A percentile compares a stretch with the other conserved stretches of the same genome.
phyloP scores from a whole-genome alignment of 2,888 invertebrate species.

The Lithophane ornitopus region DNA sequence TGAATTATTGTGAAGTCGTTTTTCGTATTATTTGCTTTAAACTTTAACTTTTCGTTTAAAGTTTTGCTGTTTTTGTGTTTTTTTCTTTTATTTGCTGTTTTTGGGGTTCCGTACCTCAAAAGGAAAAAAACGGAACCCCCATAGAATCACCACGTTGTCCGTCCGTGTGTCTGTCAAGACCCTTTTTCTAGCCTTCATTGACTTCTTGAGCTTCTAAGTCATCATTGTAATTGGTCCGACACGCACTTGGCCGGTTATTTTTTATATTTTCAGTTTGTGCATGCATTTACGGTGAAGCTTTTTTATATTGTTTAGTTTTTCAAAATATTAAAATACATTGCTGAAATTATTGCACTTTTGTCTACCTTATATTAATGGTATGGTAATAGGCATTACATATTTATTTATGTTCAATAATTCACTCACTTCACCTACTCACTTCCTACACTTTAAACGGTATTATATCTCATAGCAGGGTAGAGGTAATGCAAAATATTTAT shows the following conservation, averaged over 20 bases:
- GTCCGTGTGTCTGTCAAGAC: neutral
- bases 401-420: neutral
- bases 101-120: neutral
- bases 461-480: neutral
- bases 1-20: slow-evolving; percentile 21
- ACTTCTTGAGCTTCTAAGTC: no score
- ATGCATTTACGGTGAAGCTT: neutral
- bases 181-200: no score
- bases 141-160: neutral
- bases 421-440: neutral
- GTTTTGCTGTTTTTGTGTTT: neutral
- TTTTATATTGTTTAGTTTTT: neutral
- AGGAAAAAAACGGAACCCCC: neutral
- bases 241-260: no score
- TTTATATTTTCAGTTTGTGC: no score
- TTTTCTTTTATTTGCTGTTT: neutral
- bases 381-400: neutral
- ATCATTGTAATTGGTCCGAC: no score
- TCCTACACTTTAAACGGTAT: neutral
- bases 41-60: neutral
- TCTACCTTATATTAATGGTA: neutral
- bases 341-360: neutral
- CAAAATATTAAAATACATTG: neutral
- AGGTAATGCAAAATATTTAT: slow-evolving; percentile 39
- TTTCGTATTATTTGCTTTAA: slow-evolving; percentile 20